These are phyloP conservation scores for Aphelenchoides avenae DNA, from an alignment of 1,140 invertebrate species.

Conservation along the genomic window DNA sequence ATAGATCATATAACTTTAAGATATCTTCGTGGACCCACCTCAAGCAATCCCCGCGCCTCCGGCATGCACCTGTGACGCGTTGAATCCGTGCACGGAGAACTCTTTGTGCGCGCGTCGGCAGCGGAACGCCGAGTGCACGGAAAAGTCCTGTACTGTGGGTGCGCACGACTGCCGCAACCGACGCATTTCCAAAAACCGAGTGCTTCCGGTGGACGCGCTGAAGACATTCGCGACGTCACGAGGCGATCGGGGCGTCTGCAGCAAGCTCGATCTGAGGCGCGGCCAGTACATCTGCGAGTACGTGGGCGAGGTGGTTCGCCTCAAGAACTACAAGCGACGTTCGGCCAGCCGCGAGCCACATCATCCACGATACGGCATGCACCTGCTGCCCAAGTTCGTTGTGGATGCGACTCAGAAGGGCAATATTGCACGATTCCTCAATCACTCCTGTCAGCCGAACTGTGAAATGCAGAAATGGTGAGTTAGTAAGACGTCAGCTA, in stretches of 20 bases:
- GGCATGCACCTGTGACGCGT: slow-evolving; percentile 12
- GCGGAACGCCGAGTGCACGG: slow-evolving; percentile 18
- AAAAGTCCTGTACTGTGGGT: slow-evolving; percentile 11
- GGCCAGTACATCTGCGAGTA: slow-evolving; percentile 69
- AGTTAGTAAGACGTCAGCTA: not conserved
- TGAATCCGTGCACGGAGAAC: slow-evolving; percentile 4
- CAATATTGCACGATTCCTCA: slow-evolving; percentile 89
- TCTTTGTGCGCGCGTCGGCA: slow-evolving; percentile 11
- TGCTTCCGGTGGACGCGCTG: slow-evolving; percentile 13
- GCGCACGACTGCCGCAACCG: slow-evolving; percentile 30
- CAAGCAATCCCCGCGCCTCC: not conserved
- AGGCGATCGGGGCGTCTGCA: slow-evolving; percentile 10
- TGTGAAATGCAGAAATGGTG: slow-evolving; percentile 98
- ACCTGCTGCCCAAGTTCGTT: slow-evolving; percentile 83
- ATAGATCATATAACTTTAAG: not conserved
- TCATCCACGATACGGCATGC: slow-evolving; percentile 11
- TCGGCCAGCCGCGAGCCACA: not conserved
- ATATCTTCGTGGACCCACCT: slow-evolving; percentile 13
- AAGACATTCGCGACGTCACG: slow-evolving; percentile 15
- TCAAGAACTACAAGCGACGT: slow-evolving; percentile 76
- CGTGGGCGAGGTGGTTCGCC: slow-evolving; percentile 90
- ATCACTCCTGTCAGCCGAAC: slow-evolving; percentile 94
- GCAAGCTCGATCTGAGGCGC: slow-evolving; percentile 3
- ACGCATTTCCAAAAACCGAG: slow-evolving; percentile 28
- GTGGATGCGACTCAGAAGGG: slow-evolving; percentile 96